Base-by-base conservation (phyloP, 2,797 vertebrate species). In the Sebastes dallii region DNA sequence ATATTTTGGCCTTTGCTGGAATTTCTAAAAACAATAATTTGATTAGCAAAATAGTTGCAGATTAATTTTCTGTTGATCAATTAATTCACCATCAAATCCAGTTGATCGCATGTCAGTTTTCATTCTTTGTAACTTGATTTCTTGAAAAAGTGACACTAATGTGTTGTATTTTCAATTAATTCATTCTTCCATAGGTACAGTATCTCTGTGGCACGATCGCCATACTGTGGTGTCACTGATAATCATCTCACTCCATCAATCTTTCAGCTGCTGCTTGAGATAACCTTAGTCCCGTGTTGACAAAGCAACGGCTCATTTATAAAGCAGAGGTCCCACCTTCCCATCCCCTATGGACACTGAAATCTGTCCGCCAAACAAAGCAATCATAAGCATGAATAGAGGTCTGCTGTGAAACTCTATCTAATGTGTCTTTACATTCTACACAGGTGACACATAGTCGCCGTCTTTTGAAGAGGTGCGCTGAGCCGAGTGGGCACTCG, bases 221-320 rank as follows among this genome's bases (percentile, higher is more conserved):
- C 66, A 61, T 77, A 66, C 69, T 83, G 73, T 36, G 80, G 80
- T 85, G 83, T 90, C 86, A 81, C 88, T 90, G 92, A 94, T 93
- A 91, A 87, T 83, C 84, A 95, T 92, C 93, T 93, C 72, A 16
- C 81, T 77, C 85, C 87, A 91, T 92, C 87, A 87, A 73, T 92
- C 92, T 88, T 87, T 91, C 88, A 90, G 82, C 85, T 83, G 82
- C 88, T 87, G 91, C 87, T 91, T 88, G 87, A 91, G 85, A 93
- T 90, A 92, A 91, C 87, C 87, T 72, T 77, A 77, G 81, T 91
- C 78, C 83, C 72, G 66, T 92, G 90, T 93, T 93, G 90, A 93
- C 92, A 93, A 94, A 94, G 93, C 87, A 88, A 88, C 59, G 86
- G 87, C 92, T 93, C 93, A 91, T 93, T 93, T 92, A 89, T 91